Evolutionary conservation across 2,888 invertebrate genomes (phyloP), one percentile per base, ranked within the genome.

Genomic region (Zhuqinia jingwanae): DNA sequence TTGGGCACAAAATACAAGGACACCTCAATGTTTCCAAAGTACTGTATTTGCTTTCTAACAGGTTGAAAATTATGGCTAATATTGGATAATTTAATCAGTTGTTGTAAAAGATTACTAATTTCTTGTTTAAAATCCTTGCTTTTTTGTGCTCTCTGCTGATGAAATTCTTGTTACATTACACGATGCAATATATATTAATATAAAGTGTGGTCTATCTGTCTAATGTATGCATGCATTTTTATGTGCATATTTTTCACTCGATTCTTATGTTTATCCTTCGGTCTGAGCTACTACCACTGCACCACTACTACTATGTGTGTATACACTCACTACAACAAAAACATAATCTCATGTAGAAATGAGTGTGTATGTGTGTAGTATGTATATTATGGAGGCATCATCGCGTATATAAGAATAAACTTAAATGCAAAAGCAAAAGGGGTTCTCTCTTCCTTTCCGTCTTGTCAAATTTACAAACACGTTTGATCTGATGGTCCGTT

Each of bases 391-490:
- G 25, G 15, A 45, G 22, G 27, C 50, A 30, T 6, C n/a, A n/a
- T n/a, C n/a, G n/a, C n/a, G n/a, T n/a, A n/a, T n/a, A n/a, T n/a
- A n/a, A n/a, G n/a, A n/a, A n/a, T n/a, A n/a, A n/a, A n/a, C n/a
- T n/a, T 47, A 47, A 3, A 42, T 65, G 45, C 45, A 70, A 11
- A 70, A 8, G 58, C 58, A 58, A 58, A 17, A 20, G 63, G 36
- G 22, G 17, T 75, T 30, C 53, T 70, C 47, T 68, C 56, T 56
- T 56, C 56, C 56, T 58, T 58, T 76, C 27, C 76, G 56, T 78
- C 63, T 63, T 81, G 80, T 81, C 80, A 81, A 70, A 70, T 81
- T 81, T 81, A 81, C 58, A 81, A 81, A 81, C 80, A 81, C 80
- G 80, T 70, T 81, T 81, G 56, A 79, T 79, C 36, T 79, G 79